Percentiles rank a stretch among this genome's conserved stretches.
phyloP scores from a whole-genome alignment of 2,888 invertebrate genomes.

The Cinara cedri region DNA sequence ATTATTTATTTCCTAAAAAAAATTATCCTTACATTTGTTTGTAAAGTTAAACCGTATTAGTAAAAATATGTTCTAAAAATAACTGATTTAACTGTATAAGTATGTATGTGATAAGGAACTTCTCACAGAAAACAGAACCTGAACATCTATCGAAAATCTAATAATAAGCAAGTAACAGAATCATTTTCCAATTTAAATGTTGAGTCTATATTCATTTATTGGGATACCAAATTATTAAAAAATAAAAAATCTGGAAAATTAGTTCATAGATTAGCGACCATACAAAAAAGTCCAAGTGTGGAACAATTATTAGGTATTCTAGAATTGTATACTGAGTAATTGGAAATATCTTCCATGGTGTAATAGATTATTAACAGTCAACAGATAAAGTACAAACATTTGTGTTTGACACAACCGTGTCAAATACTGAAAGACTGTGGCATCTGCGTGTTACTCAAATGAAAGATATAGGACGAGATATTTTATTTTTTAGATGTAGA shows the following conservation, averaged over 20 bases:
- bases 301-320: not conserved
- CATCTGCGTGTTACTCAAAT: not conserved
- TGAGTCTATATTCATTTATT: too few relatives aligned
- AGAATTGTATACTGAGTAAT: not conserved
- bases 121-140: too few relatives aligned
- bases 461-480: not conserved
- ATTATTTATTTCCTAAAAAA: too few relatives aligned
- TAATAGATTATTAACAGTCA: not conserved
- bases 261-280: not conserved
- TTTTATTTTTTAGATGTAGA: not conserved
- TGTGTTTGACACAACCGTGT: not conserved
- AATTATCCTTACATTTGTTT: too few relatives aligned
- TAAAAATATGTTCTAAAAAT: too few relatives aligned
- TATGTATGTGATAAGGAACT: too few relatives aligned
- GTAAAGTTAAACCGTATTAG: too few relatives aligned
- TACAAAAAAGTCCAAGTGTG: not conserved
- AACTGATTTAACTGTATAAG: too few relatives aligned
- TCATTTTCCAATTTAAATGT: too few relatives aligned
- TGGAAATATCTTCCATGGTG: not conserved
- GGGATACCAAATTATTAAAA: not conserved
- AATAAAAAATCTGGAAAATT: not conserved
- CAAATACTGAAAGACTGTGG: not conserved
- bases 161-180: too few relatives aligned
- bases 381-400: not conserved
- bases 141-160: too few relatives aligned